Evolutionary conservation across 1,140 invertebrate species (phyloP).

Genomic region (Drosophila paulistorum): DNA sequence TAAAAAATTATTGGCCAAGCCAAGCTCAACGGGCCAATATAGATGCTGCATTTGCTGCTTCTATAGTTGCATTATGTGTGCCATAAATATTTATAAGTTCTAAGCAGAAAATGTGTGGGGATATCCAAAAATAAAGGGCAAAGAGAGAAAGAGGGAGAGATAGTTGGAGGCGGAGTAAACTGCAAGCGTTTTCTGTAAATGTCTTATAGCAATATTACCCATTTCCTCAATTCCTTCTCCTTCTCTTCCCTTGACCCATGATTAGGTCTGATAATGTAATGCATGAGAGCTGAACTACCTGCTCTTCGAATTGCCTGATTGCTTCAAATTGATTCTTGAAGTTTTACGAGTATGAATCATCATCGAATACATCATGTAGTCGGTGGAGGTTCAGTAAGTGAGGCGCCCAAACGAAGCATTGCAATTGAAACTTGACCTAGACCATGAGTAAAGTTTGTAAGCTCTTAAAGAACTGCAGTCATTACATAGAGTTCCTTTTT

Average conservation of each 20-base stretch:
- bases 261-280: constrained; percentile 14
- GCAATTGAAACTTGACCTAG: too few species aligned
- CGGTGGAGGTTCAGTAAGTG: not conserved
- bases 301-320: constrained; percentile 22
- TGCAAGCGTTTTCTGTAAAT: constrained; percentile 8
- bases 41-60: not conserved
- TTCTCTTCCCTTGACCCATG: constrained; percentile 18
- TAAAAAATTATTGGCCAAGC: constrained; percentile 70
- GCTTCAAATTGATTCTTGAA: constrained; percentile 41
- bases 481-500: too few species aligned
- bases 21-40: constrained; percentile 58
- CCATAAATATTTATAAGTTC: constrained; percentile 79
- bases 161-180: not conserved
- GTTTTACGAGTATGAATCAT: constrained; percentile 19
- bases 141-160: not conserved
- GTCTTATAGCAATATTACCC: not conserved
- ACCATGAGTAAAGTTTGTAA: too few species aligned
- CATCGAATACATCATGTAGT: not conserved
- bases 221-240: not conserved
- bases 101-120: constrained; percentile 56
- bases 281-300: constrained; percentile 1
- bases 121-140: not conserved
- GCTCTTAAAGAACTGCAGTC: too few species aligned
- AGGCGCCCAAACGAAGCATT: too few species aligned
- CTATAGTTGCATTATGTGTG: constrained; percentile 65